These are phyloP conservation scores for Manacus vitellinus DNA, from an alignment of 2,113 vertebrate species.

Conservation along the genomic window DNA sequence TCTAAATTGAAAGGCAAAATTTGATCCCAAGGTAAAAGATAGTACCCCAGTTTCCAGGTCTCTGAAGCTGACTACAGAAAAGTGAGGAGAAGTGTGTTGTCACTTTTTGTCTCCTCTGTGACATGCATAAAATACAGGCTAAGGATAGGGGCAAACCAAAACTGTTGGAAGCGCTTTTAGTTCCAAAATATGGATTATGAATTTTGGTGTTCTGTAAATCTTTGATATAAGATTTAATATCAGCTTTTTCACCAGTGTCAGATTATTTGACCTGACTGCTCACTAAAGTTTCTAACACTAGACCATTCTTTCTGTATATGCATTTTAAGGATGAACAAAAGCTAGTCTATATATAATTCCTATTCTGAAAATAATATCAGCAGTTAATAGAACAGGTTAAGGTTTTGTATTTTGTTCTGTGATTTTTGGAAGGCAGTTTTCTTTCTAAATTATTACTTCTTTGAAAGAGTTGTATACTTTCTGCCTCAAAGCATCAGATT, in stretches of 20 bases:
- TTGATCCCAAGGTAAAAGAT: neutral
- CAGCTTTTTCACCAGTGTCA: neutral
- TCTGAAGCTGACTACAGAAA: neutral
- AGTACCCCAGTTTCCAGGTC: neutral
- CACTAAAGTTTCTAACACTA: neutral
- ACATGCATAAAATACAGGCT: neutral
- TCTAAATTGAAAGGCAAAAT: conserved; percentile 21
- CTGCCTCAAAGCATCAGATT: neutral
- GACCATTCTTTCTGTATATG: neutral
- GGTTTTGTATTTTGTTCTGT: neutral
- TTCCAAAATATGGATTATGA: neutral
- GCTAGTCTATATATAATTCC: neutral
- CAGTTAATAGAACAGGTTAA: neutral
- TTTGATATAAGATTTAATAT: neutral
- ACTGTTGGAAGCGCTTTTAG: neutral
- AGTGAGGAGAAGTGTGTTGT: neutral
- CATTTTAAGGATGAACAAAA: neutral
- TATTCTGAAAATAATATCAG: conserved; percentile 19
- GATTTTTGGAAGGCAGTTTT: conserved; percentile 7
- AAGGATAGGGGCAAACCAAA: neutral
- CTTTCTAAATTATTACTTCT: neutral
- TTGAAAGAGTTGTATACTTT: neutral
- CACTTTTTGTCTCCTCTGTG: neutral
- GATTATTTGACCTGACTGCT: neutral
- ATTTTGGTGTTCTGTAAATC: neutral